These are phyloP conservation scores for Lasioglossum calceatum DNA, from an alignment of 2,888 invertebrate species.

Conservation along the genomic window DNA sequence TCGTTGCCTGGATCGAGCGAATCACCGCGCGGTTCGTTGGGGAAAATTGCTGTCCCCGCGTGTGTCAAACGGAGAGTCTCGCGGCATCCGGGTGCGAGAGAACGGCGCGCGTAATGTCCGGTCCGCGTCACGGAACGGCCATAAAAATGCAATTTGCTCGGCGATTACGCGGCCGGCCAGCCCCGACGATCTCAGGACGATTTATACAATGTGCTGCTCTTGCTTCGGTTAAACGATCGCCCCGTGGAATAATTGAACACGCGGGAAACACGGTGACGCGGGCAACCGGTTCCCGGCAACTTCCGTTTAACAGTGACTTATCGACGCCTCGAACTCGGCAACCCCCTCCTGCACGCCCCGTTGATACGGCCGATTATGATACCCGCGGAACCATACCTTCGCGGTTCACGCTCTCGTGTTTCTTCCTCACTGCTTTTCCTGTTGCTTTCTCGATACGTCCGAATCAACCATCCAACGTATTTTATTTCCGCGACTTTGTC, in stretches of 20 bases:
- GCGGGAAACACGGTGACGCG: conserved; percentile 23
- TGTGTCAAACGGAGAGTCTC: conserved; percentile 41
- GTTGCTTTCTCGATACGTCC: background rate
- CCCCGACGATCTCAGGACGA: conserved; percentile 15
- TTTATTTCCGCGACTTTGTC: background rate
- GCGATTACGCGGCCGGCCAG: conserved; percentile 22
- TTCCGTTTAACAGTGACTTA: conserved; percentile 43
- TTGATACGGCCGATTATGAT: background rate
- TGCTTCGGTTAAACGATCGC: conserved; percentile 9
- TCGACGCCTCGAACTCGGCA: conserved; percentile 4
- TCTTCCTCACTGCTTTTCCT: background rate
- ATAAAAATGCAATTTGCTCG: conserved; percentile 45
- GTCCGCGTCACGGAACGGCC: conserved; percentile 21
- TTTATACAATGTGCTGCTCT: conserved; percentile 34
- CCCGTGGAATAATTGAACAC: conserved; percentile 31
- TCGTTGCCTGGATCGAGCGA: conserved; percentile 31
- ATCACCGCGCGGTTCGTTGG: background rate
- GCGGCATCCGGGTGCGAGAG: background rate
- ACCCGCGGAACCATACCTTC: background rate
- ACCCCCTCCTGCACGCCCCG: conserved; percentile 16
- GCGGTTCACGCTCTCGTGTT: background rate
- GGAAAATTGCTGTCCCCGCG: conserved; percentile 60
- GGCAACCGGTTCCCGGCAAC: conserved; percentile 41
- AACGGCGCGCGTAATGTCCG: conserved; percentile 1
- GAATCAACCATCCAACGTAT: background rate